Percentiles rank a stretch among this genome's conserved stretches.
Evolutionary conservation across 2,113 vertebrate species (phyloP).

Genomic region (Mesembrinibis cayennensis): DNA sequence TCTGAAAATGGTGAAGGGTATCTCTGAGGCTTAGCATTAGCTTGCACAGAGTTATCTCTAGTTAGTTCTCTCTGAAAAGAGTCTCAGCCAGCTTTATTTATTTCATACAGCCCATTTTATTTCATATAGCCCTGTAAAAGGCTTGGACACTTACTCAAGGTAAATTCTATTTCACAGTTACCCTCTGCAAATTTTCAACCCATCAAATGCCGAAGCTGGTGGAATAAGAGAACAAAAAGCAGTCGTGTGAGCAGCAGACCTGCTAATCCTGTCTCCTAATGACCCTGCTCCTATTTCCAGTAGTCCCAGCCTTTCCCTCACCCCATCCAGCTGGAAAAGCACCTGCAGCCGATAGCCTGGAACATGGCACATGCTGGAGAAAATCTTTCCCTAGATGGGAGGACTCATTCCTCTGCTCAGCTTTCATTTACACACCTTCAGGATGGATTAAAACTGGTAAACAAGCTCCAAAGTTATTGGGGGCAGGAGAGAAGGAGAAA

Average conservation of each 20-base stretch:
- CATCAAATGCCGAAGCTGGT: neutral
- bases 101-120: neutral
- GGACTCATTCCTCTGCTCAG: neutral
- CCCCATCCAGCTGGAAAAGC: neutral
- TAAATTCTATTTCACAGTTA: neutral
- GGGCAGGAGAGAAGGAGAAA: neutral
- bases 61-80: neutral
- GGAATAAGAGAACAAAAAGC: neutral
- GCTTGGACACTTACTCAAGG: neutral
- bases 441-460: neutral
- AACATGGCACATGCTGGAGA: fast-evolving
- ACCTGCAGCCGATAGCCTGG: neutral
- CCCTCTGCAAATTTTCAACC: neutral
- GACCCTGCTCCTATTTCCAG: neutral
- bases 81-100: neutral
- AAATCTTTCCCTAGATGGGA: neutral
- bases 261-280: neutral
- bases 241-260: neutral
- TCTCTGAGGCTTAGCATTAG: neutral
- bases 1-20: neutral
- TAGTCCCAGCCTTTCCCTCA: neutral
- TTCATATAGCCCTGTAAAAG: neutral
- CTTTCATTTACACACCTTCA: neutral
- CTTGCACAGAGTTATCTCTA: neutral
- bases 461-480: neutral